phyloP scores from a whole-genome alignment of 2,888 invertebrate genomes.

The Phyllotreta cruciferae region DNA sequence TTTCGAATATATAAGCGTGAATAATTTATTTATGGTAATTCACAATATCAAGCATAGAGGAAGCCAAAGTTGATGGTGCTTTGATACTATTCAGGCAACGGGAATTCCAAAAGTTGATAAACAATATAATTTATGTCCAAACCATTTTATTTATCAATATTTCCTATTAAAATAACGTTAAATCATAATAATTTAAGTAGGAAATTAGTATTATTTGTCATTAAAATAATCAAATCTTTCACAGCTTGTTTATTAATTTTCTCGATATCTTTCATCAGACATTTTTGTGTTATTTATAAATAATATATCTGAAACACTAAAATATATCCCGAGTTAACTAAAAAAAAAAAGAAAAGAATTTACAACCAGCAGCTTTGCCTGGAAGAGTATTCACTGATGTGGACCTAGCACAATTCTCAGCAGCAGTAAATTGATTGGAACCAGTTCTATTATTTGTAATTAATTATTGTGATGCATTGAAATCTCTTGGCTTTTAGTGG shows the following conservation, averaged over 20 bases:
- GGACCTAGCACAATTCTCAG: background rate
- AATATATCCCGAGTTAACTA: too few species aligned
- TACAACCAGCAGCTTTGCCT: background rate
- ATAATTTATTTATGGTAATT: background rate
- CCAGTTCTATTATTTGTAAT: conserved; percentile 14
- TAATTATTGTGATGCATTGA: conserved; percentile 13
- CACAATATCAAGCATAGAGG: background rate
- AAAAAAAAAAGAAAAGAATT: too few species aligned
- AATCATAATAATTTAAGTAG: background rate
- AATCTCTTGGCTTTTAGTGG: conserved; percentile 12
- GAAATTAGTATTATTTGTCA: background rate
- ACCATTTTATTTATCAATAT: too few species aligned
- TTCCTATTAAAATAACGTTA: background rate
- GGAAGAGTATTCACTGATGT: background rate
- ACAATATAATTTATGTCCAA: too few species aligned
- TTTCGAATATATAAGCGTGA: too few species aligned
- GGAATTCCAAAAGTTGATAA: too few species aligned
- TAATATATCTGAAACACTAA: too few species aligned
- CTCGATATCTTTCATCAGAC: too few species aligned
- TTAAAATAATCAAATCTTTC: background rate
- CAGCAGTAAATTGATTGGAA: background rate
- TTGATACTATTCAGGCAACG: too few species aligned
- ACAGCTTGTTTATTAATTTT: too few species aligned
- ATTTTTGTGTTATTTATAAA: too few species aligned
- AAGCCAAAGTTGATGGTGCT: background rate